Evolutionary conservation across 2,113 vertebrate genomes (phyloP).

Genomic region (Propithecus coquereli): DNA sequence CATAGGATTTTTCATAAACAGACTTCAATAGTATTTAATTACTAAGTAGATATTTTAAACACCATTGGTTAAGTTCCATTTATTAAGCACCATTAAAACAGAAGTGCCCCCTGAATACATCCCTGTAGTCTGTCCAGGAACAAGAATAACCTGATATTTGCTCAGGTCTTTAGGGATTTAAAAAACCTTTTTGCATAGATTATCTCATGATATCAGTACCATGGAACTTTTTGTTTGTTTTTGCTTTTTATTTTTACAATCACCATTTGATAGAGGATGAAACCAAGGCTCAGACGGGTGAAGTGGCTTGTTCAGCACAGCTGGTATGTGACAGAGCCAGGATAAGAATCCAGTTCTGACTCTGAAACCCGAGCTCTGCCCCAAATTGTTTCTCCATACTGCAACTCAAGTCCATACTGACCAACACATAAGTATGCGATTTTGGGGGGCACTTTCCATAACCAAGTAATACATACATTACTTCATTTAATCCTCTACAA

Average conservation of each 20-base stretch:
- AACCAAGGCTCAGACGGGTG: not conserved
- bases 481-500: not conserved
- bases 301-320: not conserved
- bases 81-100: no score
- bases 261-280: not conserved
- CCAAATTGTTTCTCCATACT: no score
- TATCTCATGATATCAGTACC: not conserved
- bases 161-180: no score
- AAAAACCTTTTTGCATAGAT: not conserved
- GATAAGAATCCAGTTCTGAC: not conserved
- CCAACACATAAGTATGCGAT: not conserved
- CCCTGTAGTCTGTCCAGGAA: no score
- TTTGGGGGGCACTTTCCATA: not conserved
- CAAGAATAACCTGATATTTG: no score
- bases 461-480: not conserved
- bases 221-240: not conserved
- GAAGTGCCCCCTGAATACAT: no score
- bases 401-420: not conserved
- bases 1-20: no score
- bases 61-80: no score
- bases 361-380: not conserved
- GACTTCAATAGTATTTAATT: no score
- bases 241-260: not conserved
- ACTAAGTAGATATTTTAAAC: no score
- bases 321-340: not conserved